Percentiles rank a stretch among this genome's conserved stretches.
Conservation (phyloP, 1,140 invertebrate genomes). For the Drosophila prosaltans region DNA sequence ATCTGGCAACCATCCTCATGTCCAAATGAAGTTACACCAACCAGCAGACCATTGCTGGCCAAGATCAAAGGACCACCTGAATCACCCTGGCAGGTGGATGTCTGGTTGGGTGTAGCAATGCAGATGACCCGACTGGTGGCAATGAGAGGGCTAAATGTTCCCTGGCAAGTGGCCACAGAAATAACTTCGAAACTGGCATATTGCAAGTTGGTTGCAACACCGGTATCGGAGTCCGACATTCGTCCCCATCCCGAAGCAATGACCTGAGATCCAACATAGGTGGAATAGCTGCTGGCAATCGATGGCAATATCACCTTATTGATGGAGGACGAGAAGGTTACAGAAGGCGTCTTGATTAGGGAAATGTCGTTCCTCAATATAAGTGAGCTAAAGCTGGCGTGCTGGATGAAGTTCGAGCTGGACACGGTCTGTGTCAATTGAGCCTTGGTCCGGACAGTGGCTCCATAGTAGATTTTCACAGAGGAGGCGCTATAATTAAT, state of each 20-base stretch:
- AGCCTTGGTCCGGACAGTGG: conserved; percentile 42
- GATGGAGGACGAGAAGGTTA: conserved; percentile 19
- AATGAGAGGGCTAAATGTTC: conserved; percentile 13
- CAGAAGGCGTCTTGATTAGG: conserved; percentile 33
- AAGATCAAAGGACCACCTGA: conserved; percentile 51
- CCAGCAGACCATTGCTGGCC: conserved; percentile 20
- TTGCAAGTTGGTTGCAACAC: conserved; percentile 26
- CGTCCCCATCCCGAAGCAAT: conserved; percentile 48
- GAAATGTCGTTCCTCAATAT: conserved; percentile 42
- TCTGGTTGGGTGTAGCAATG: conserved; percentile 33
- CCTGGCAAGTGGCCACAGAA: conserved; percentile 19
- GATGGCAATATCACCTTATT: conserved; percentile 36
- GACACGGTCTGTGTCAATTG: conserved; percentile 41
- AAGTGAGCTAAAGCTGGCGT: conserved; percentile 21
- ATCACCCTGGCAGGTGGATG: conserved; percentile 44
- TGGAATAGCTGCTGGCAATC: conserved; percentile 35
- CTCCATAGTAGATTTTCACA: conserved; percentile 43
- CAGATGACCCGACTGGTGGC: conserved; percentile 33
- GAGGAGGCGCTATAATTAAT: conserved; percentile 24
- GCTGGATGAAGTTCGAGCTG: conserved; percentile 43
- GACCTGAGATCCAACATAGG: conserved; percentile 28
- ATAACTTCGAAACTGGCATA: conserved; percentile 33
- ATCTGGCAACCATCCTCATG: conserved; percentile 72
- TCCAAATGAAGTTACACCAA: conserved; percentile 83
- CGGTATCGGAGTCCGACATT: conserved; percentile 30